Percentiles rank a stretch among this genome's conserved stretches.
Conservation (phyloP, 2,113 vertebrate genomes). For the Apistogramma diplotaenia region DNA sequence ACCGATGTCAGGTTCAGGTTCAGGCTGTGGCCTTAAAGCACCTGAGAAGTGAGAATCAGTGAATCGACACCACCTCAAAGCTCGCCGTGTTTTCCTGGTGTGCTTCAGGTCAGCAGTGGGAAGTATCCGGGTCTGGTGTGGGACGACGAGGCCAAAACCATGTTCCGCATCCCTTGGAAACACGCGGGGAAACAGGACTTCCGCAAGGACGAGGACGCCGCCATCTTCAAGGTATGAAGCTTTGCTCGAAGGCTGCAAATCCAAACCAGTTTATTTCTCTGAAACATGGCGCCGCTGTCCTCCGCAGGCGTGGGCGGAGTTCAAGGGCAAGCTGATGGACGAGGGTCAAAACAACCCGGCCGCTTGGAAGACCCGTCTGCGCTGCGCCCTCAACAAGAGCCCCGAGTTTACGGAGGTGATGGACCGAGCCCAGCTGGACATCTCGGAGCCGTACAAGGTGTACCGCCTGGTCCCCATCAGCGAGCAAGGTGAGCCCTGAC, state of each 20-base stretch:
- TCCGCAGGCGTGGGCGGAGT: conserved; percentile 86
- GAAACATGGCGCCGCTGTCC: accelerated
- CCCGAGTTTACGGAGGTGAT: conserved; percentile 82
- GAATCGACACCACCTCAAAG: too few species aligned
- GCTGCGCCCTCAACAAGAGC: conserved; percentile 91
- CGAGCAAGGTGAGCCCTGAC: conserved; percentile 70
- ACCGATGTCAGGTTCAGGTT: too few species aligned
- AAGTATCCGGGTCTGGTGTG: conserved; percentile 82
- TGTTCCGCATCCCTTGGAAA: conserved; percentile 96
- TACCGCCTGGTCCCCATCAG: conserved; percentile 80
- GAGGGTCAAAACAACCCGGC: conserved; percentile 74
- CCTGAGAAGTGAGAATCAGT: accelerated
- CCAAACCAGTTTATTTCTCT: background rate
- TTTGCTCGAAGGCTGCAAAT: background rate
- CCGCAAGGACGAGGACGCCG: conserved; percentile 86
- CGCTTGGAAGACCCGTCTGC: conserved; percentile 87
- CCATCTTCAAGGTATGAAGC: conserved; percentile 85
- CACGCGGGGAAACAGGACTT: conserved; percentile 92
- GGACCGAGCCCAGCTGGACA: conserved; percentile 80
- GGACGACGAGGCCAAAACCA: conserved; percentile 83
- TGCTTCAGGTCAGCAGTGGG: conserved; percentile 79
- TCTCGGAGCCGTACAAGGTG: conserved; percentile 88
- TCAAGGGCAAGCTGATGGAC: conserved; percentile 79
- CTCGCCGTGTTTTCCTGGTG: accelerated
- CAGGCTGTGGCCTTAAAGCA: too few species aligned